A percentile compares a stretch with the other conserved stretches of the same genome.
Conservation (phyloP, 2,113 vertebrate species). For the Thunnus thynnus region DNA sequence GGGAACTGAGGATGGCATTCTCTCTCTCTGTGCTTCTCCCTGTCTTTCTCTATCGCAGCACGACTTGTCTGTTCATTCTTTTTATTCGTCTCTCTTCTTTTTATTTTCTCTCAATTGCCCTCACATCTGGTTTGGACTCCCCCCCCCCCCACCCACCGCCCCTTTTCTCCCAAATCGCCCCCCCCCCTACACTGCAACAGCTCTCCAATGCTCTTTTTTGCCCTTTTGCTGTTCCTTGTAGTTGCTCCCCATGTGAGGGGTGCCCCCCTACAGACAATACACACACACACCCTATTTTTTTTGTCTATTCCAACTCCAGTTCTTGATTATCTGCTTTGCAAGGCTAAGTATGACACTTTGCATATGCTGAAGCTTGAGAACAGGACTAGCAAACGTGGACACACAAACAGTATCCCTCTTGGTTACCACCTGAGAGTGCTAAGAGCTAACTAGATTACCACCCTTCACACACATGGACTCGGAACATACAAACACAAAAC, state of each 20-base stretch:
- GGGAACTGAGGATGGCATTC: slow-evolving; percentile 83
- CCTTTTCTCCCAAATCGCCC: slow-evolving; percentile 1
- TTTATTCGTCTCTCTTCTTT: slow-evolving; percentile 70
- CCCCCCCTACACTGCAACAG: slow-evolving; percentile 27
- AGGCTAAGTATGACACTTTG: slow-evolving; percentile 40
- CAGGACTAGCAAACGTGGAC: slow-evolving; percentile 1
- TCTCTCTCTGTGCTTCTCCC: slow-evolving; percentile 60
- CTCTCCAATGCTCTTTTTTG: slow-evolving; percentile 64
- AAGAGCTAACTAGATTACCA: slow-evolving; percentile 61
- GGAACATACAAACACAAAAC: slow-evolving; percentile 56
- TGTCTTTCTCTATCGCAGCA: slow-evolving; percentile 76
- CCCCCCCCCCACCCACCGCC: background rate
- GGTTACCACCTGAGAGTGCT: slow-evolving; percentile 62
- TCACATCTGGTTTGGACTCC: slow-evolving; percentile 80
- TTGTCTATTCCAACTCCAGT: background rate
- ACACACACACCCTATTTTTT: slow-evolving; percentile 4
- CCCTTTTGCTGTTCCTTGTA: slow-evolving; percentile 52
- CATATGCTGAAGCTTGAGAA: slow-evolving; percentile 32
- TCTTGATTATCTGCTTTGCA: slow-evolving; percentile 37
- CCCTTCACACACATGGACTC: slow-evolving; percentile 15
- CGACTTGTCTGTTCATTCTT: slow-evolving; percentile 73
- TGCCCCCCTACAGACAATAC: slow-evolving; percentile 37
- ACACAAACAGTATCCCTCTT: slow-evolving; percentile 15
- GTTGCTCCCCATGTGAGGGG: slow-evolving; percentile 35
- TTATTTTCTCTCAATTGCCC: slow-evolving; percentile 72